These are phyloP conservation scores for Chironomus striatipennis DNA, from an alignment of 1,140 invertebrate species.

Conservation along the genomic window DNA sequence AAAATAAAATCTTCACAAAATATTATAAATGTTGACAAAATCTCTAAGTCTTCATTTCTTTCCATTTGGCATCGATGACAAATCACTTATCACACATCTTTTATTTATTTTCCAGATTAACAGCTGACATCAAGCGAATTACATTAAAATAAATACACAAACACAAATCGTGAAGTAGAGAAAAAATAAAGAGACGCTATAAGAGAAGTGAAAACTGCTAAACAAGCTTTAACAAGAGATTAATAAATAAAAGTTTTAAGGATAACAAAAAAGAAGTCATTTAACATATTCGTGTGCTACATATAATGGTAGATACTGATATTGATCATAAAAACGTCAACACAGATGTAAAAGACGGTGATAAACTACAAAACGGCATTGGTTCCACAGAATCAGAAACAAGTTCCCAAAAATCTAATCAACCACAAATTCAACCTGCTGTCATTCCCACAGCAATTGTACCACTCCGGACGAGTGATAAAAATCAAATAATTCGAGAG, in stretches of 20 bases:
- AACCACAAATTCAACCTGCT: not conserved
- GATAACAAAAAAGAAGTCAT: not conserved
- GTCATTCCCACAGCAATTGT: not conserved
- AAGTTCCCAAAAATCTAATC: not conserved
- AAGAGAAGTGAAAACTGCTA: constrained; percentile 10
- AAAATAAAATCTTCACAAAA: too few relatives aligned
- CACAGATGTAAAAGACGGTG: constrained; percentile 4
- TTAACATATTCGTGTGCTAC: not conserved
- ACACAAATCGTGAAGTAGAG: too few relatives aligned
- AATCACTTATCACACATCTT: not conserved
- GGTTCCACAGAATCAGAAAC: not conserved
- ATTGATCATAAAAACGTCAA: not conserved
- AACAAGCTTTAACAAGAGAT: not conserved
- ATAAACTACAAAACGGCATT: not conserved
- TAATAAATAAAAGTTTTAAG: not conserved
- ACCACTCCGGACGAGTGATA: not conserved
- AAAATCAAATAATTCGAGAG: not conserved
- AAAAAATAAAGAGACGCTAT: not conserved
- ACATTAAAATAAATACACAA: not conserved
- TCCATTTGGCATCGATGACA: not conserved
- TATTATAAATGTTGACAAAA: too few relatives aligned
- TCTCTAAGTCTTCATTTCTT: too few relatives aligned
- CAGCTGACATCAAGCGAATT: constrained; percentile 14
- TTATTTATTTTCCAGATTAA: constrained; percentile 4
- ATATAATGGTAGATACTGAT: constrained; percentile 19